phyloP scores from a whole-genome alignment of 2,888 invertebrate species.

The Lottia gigantea region DNA sequence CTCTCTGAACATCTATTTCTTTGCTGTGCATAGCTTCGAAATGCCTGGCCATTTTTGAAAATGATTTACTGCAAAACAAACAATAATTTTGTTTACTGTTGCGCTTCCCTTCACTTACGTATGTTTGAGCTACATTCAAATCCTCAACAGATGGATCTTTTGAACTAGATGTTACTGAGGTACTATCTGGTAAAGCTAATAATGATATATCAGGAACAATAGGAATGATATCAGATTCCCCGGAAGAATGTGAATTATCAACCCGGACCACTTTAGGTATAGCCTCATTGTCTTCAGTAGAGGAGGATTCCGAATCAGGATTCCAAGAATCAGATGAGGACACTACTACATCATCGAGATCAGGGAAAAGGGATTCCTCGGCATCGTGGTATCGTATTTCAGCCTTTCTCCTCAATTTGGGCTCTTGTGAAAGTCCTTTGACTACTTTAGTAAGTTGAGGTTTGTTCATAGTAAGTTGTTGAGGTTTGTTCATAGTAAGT shows the following conservation, averaged over 20 bases:
- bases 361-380: neutral
- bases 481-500: too few relatives aligned
- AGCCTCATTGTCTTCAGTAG: neutral
- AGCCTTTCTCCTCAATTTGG: neutral
- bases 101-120: neutral
- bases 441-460: too few relatives aligned
- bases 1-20: neutral
- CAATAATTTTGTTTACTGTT: neutral
- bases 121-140: neutral
- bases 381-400: neutral
- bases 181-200: neutral
- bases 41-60: neutral
- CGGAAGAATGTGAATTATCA: conserved; percentile 1
- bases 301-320: neutral
- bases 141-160: neutral
- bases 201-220: neutral
- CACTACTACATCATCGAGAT: neutral
- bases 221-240: neutral
- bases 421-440: too few relatives aligned
- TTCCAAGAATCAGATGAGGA: neutral
- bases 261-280: neutral
- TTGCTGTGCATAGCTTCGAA: neutral
- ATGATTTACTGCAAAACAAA: neutral
- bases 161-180: neutral
- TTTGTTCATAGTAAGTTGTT: too few relatives aligned